Base-by-base conservation (phyloP, 2,888 invertebrate species). In the Xiphydria camelus region DNA sequence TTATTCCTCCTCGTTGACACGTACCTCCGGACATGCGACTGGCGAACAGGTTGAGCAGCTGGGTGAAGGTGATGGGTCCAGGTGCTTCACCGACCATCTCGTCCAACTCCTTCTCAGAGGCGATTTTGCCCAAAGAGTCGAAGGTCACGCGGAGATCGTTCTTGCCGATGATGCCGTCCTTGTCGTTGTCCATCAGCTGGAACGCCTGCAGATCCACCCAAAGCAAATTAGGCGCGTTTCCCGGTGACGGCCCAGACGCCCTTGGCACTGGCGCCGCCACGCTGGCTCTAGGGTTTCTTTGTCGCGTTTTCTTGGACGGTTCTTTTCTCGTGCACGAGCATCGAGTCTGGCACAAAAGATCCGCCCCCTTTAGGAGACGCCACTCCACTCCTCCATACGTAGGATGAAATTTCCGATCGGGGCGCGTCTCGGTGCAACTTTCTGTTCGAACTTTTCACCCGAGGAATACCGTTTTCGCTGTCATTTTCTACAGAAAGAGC, bases 151-250 rank as follows among this genome's bases (percentile, higher is more conserved):
- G 87, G 75, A 94, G 84, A 81, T 94, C 94, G 78, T 87, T 87
- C 83, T 93, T 93, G 78, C 89, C 81, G 79, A 88, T 85, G 79
- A 91, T 85, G 65, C 91, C 91, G 76, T 94, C 94, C 80, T 94
- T 94, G 83, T 94, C 93, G 79, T 89, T 87, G 83, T 94, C 94
- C 89, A 94, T 94, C 70, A 94, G 87, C 80, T 89, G 88, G 89
- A 94, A 94, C 74, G 91, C 94, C 89, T 92, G 76, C 4, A 41
- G 49, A 49, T 43, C 29, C 41, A 32, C 14, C 21, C 26, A 46
- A 38, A 34, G 12, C 19, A 29, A 45, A 41, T 48, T 45, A 41
- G 19, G 34, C 7, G 15, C 20, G 20, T 43, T 35, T 29, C 21
- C 21, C 18, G 21, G 38, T 17, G 26, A 29, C 15, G 12, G 10